Base-by-base conservation (phyloP, 2,888 invertebrate species). In the Thymelicus acteon region DNA sequence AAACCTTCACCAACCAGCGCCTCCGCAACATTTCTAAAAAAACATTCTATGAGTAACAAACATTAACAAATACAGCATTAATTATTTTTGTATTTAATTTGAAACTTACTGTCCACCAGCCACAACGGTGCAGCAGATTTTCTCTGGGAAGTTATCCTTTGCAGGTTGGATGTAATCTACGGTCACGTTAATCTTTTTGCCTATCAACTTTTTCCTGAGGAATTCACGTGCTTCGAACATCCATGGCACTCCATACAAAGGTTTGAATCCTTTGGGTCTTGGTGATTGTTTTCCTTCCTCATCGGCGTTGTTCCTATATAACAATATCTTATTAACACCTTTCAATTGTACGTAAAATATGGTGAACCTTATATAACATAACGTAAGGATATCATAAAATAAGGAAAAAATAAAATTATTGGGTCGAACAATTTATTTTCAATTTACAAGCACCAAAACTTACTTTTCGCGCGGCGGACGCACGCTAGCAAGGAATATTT, bases 151-250 rank as follows among this genome's bases (percentile, higher is more conserved):
- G 80, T 96, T 97, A 68, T 99, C 98, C 74, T 97, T 97, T 2
- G 98, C 97, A 1, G 99, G 99, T 85, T 99, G 99, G 73, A 98
- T 97, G 86, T 99, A 99, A 89, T 99, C 99, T 39, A 99, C 96
- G 31, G 96, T 96, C 8, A 99, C 97, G 79, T 96, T 97, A 0
- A 99, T 98, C 88, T 97, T 98, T 88, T 99, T 99, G 64, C 99
- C 98, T 81, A 99, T 96, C 13, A 99, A 94, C 85, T 98, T 98
- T 86, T 99, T 99, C 58, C 99, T 95, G 49, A 99, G 94, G 86
- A 97, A 99, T 91, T 99, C 99, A 67, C 99, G 96, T 0, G 99
- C 99, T 89, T 99, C 99, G 86, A 97, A 99, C 98, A 99, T 98
- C 96, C 97, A 98, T 1, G 99, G 99, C 83, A 99, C 97, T 86